Evolutionary conservation across 2,113 vertebrate genomes (phyloP), one percentile per base, ranked within the genome.

Genomic region (Sander lucioperca): DNA sequence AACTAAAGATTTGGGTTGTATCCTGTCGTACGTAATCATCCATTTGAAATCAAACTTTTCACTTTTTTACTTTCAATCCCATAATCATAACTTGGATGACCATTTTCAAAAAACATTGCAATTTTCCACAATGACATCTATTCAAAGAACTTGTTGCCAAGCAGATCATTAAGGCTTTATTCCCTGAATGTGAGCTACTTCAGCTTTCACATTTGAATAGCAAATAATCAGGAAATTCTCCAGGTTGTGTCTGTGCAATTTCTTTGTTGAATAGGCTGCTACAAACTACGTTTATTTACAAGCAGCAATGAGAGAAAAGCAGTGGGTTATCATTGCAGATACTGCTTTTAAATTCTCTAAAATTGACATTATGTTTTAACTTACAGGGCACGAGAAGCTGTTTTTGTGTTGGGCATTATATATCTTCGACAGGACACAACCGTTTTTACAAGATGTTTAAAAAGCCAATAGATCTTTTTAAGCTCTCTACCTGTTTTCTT

Each of bases 111-210:
- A 68, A 59, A 18, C 54, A 23, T 71, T 72, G 62, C 61, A 68
- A 80, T 91, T 89, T 89, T 74, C 36, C 50, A 77, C 61, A 75
- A 57, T 80, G 45, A 21, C 54, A 59, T 73, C 33, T 70, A 68
- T 54, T 81, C 54, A 83, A 74, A 86, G 43, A 79, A 87, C 62
- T 75, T 66, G 33, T 82, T 39, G 21, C 50, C 62, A 74, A 75
- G 53, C 45, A 70, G 62, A 84, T 83, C 66, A 68, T 67, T 67
- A 51, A 48, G 56, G 39, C 51, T 85, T 82, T 81, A 69, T 76
- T 77, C 56, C 54, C 70, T n/a, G 61, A 76, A 62, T 77, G 13
- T 73, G 36, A 76, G 12, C 33, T 47, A 43, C 16, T 48, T 64
- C 57, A 53, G 16, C 62, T 69, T 75, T 81, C 66, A 62, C 27